phyloP scores from a whole-genome alignment of 2,113 vertebrate species.

The Gasterosteus nipponicus region DNA sequence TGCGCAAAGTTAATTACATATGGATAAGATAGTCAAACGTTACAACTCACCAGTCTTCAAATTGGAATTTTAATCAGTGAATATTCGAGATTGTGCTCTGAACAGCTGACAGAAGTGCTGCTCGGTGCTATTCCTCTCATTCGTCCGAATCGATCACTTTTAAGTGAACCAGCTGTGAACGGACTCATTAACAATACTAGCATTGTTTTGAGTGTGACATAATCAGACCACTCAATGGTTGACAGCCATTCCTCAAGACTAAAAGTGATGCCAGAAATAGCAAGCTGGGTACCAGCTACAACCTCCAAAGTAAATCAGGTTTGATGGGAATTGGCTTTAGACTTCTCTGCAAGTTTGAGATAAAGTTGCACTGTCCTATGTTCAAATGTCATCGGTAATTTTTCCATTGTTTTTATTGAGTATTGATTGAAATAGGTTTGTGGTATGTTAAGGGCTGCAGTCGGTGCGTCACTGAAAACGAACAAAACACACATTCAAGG shows the following conservation, averaged over 20 bases:
- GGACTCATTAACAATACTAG: slow-evolving; percentile 61
- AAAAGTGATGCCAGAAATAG: slow-evolving; percentile 62
- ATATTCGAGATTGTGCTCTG: background rate
- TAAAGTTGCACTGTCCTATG: slow-evolving; percentile 1
- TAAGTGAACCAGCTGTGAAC: slow-evolving; percentile 19
- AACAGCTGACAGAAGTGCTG: slow-evolving; percentile 23
- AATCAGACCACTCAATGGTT: slow-evolving; percentile 60
- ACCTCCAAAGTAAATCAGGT: slow-evolving; percentile 59
- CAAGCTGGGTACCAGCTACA: slow-evolving; percentile 54
- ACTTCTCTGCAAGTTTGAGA: slow-evolving; percentile 14
- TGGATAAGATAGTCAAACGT: background rate
- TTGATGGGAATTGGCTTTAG: slow-evolving; percentile 52
- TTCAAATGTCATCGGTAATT: background rate
- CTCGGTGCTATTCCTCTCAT: slow-evolving; percentile 37
- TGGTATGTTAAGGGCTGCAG: background rate
- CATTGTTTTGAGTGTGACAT: slow-evolving; percentile 61
- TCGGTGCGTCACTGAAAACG: background rate
- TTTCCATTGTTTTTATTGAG: background rate
- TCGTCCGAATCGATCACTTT: slow-evolving; percentile 54
- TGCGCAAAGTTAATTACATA: background rate
- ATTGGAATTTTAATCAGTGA: background rate
- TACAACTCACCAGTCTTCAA: background rate
- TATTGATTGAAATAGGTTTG: background rate
- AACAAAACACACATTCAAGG: background rate
- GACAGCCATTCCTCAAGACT: slow-evolving; percentile 42